Evolutionary conservation across 2,113 vertebrate species (phyloP), one percentile per base, ranked within the genome.

Genomic region (Gymnorhina tibicen): DNA sequence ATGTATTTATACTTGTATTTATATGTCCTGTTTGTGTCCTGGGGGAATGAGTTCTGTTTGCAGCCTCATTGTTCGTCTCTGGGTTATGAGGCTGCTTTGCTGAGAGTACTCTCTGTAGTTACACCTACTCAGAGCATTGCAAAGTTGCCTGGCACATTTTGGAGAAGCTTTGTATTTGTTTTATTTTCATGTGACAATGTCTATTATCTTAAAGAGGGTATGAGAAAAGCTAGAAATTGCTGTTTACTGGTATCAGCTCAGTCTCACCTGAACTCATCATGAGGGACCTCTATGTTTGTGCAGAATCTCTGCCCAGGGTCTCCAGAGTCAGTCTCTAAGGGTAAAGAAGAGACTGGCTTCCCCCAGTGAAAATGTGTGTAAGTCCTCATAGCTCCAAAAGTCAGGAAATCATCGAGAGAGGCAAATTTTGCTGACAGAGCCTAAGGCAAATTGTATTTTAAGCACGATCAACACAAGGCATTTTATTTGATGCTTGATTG

Each of bases 361-460:
- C 73, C 14, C 13, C 27, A 28, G 42, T 64, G 67, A 87, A 87
- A 91, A 80, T 0, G 7, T n/a, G 16, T 80, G 30, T 62, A 39
- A 93, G 73, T 9, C 20, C 39, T 69, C 23, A n/a, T 3, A 33
- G 69, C 62, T 72, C 77, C 60, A 86, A 55, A 91, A 83, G 59
- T 75, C 67, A 89, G 66, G 27, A 87, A 90, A 87, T 88, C 75
- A 81, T 62, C 0, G 4, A 46, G 55, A 89, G 39, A 60, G 28
- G 24, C 8, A 23, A 67, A 88, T 91, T 95, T 92, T 96, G 74
- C 81, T 95, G 87, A 82, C 79, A 93, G 88, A 84, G 62, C 92
- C 77, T 20, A 24, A 77, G 79, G 73, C 91, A 79, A 95, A 56
- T 55, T 15, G 16, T 78, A 92, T 88, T 95, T 94, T 88, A 86